phyloP scores from a whole-genome alignment of 2,113 vertebrate genomes.

The Bubo scandiacus region DNA sequence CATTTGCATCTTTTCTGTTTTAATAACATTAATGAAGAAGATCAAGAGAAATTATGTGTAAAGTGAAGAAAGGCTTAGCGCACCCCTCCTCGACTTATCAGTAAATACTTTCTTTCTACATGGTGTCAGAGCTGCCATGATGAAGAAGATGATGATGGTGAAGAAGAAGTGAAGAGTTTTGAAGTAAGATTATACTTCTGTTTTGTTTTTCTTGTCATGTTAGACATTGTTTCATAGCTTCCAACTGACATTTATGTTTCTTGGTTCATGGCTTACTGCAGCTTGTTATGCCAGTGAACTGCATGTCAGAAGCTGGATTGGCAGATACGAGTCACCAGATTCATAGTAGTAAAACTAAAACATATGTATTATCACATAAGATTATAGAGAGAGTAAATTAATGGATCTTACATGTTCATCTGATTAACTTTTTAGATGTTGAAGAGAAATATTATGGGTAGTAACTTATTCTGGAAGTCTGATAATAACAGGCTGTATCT shows the following conservation, averaged over 20 bases:
- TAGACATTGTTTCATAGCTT: conserved; percentile 73
- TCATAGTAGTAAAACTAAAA: conserved; percentile 14
- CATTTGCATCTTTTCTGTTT: not conserved
- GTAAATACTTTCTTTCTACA: not conserved
- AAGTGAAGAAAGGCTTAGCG: not conserved
- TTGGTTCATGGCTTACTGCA: conserved; percentile 75
- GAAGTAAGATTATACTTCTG: conserved; percentile 82
- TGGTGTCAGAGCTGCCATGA: conserved; percentile 90
- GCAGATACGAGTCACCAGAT: conserved; percentile 28
- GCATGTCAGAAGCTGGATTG: conserved; percentile 68
- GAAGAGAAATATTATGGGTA: not conserved
- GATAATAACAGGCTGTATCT: not conserved
- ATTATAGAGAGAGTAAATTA: not conserved
- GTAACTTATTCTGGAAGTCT: not conserved
- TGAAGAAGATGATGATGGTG: conserved; percentile 92
- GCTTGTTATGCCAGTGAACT: conserved; percentile 66
- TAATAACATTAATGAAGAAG: not conserved
- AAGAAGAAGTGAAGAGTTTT: conserved; percentile 95
- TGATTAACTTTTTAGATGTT: not conserved
- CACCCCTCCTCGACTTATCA: not conserved
- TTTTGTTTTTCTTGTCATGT: not conserved
- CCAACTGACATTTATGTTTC: conserved; percentile 70
- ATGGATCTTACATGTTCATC: not conserved
- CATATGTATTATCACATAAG: not conserved
- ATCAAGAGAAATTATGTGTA: not conserved